A percentile compares a stretch with the other conserved stretches of the same genome.
phyloP scores from a whole-genome alignment of 1,140 invertebrate genomes.

The Megathymus violae region DNA sequence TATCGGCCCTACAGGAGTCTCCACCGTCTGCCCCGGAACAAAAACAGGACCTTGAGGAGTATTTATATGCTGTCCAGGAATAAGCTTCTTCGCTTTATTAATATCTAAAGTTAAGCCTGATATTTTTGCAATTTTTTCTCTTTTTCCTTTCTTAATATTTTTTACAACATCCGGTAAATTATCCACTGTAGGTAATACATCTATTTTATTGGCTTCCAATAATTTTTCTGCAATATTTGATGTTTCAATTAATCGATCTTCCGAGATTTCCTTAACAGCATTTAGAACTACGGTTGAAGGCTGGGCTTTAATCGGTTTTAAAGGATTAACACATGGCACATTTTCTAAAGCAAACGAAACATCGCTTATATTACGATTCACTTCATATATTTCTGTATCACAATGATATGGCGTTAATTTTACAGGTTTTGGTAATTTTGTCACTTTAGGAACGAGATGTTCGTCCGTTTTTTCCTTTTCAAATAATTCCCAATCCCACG shows the following conservation, averaged over 20 bases:
- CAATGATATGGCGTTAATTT: slow-evolving; percentile 81
- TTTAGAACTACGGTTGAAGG: slow-evolving; percentile 81
- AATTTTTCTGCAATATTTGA: slow-evolving; percentile 85
- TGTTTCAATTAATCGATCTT: slow-evolving; percentile 84
- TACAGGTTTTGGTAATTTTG: slow-evolving; percentile 82
- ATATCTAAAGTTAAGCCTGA: slow-evolving; percentile 87
- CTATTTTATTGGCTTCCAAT: slow-evolving; percentile 77
- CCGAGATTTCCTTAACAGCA: slow-evolving; percentile 81
- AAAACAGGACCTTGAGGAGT: slow-evolving; percentile 88
- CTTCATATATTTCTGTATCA: slow-evolving; percentile 73
- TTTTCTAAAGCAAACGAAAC: slow-evolving; percentile 85
- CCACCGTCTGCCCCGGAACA: slow-evolving; percentile 89
- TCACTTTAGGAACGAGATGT: slow-evolving; percentile 67
- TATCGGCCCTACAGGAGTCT: slow-evolving; percentile 86
- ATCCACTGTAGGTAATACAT: slow-evolving; percentile 85
- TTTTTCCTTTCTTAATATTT: slow-evolving; percentile 85
- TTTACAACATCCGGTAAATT: slow-evolving; percentile 87
- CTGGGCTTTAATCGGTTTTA: slow-evolving; percentile 84
- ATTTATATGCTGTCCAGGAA: slow-evolving; percentile 88
- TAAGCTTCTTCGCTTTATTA: slow-evolving; percentile 86
- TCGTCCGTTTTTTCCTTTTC: slow-evolving; percentile 80
- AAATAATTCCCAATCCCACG: slow-evolving; percentile 86
- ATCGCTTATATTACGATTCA: slow-evolving; percentile 78
- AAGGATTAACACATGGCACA: slow-evolving; percentile 85
- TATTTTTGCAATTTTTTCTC: slow-evolving; percentile 85